Percentiles rank a stretch among this genome's conserved stretches.
Evolutionary conservation across 2,888 invertebrate genomes (phyloP).

Genomic region (Lycaena phlaeas): DNA sequence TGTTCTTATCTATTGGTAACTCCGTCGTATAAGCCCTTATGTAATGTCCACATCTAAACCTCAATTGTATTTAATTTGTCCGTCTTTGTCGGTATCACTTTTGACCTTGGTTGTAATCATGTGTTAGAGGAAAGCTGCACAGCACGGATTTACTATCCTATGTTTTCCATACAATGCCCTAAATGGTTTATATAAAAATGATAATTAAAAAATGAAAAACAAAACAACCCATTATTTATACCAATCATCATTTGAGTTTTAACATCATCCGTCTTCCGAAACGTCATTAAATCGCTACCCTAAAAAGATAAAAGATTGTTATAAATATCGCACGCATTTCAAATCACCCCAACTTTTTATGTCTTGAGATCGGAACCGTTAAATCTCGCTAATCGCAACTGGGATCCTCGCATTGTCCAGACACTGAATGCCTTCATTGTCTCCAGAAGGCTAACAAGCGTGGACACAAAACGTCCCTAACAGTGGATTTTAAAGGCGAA

Average conservation of each 20-base stretch:
- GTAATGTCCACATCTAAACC: too few relatives aligned
- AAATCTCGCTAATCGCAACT: constrained; percentile 54
- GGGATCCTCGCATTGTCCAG: constrained; percentile 50
- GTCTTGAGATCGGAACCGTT: constrained; percentile 44
- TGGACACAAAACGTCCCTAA: constrained; percentile 26
- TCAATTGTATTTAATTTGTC: too few relatives aligned
- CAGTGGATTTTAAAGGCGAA: constrained; percentile 16
- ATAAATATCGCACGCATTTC: neutral
- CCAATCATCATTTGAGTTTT: neutral
- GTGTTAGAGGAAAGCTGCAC: too few relatives aligned
- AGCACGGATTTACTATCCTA: too few relatives aligned
- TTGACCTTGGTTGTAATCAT: too few relatives aligned
- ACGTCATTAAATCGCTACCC: neutral
- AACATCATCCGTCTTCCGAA: neutral
- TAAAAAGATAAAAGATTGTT: constrained; percentile 1
- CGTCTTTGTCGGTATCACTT: too few relatives aligned
- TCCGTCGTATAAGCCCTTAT: too few relatives aligned
- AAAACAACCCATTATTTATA: neutral
- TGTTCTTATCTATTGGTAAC: too few relatives aligned
- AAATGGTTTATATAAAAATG: too few relatives aligned
- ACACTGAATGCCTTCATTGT: constrained; percentile 55
- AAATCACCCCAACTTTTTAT: constrained; percentile 16
- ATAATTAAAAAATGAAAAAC: too few relatives aligned
- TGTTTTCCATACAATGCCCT: too few relatives aligned
- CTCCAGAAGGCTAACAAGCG: constrained; percentile 31